Evolutionary conservation across 1,140 invertebrate genomes (phyloP).

Genomic region (Holotrichia oblita): DNA sequence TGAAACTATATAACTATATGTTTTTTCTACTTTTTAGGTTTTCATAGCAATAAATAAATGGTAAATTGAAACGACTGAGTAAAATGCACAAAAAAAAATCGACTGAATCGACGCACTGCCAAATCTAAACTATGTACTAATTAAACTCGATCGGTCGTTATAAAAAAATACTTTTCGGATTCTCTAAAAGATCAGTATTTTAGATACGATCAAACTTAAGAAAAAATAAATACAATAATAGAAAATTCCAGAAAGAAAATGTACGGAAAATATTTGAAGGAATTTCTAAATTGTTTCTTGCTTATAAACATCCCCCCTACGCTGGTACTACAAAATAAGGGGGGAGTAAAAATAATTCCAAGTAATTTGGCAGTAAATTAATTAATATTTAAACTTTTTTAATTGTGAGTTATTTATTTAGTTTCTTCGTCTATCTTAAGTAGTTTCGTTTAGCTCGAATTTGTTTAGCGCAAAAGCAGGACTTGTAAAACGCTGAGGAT

Average conservation of each 20-base stretch:
- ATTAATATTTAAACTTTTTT: background rate
- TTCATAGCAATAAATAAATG: conserved; percentile 32
- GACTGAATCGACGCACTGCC: conserved; percentile 29
- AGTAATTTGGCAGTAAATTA: conserved; percentile 17
- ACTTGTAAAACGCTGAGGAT: conserved; percentile 36
- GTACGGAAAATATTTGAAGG: background rate
- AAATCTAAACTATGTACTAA: conserved; percentile 20
- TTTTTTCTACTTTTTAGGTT: conserved; percentile 13
- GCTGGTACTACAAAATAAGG: too few species aligned
- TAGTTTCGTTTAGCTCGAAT: conserved; percentile 51
- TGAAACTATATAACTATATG: background rate
- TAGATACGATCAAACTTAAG: background rate
- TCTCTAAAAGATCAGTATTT: background rate
- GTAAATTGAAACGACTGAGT: conserved; percentile 8
- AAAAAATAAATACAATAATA: background rate
- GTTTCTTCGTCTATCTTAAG: conserved; percentile 35
- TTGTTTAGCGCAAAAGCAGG: conserved; percentile 43
- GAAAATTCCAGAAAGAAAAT: background rate
- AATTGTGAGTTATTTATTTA: conserved; percentile 36
- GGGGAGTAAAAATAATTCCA: background rate
- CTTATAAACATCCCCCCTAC: background rate
- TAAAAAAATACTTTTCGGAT: conserved; percentile 7
- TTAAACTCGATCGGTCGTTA: background rate
- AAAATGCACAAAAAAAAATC: conserved; percentile 18
- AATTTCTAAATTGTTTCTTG: background rate